Conservation (phyloP, 2,113 vertebrate species). For the Dendrocopos noguchii region DNA sequence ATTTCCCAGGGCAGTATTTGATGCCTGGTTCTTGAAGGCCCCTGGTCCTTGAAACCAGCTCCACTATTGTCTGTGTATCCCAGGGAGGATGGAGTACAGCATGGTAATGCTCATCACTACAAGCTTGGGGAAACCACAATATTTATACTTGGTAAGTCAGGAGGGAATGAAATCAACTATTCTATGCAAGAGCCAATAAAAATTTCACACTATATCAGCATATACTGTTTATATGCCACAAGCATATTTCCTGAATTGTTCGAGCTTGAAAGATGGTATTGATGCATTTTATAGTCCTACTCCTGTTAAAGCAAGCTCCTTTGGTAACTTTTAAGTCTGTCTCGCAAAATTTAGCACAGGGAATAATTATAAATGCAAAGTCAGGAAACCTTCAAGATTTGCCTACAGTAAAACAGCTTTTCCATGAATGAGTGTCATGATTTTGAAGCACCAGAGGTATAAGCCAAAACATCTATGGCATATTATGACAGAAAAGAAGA, state of each 20-base stretch:
- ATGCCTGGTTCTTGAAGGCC: background rate
- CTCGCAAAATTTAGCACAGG: background rate
- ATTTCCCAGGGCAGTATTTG: background rate
- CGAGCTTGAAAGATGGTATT: slow-evolving; percentile 6
- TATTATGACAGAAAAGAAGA: slow-evolving; percentile 15
- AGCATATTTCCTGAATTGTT: background rate
- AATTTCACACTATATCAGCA: background rate
- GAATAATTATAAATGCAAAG: slow-evolving; percentile 26
- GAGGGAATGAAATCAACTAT: slow-evolving; percentile 1
- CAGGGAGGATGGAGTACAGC: background rate
- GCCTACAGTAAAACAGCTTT: slow-evolving; percentile 16
- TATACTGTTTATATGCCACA: background rate
- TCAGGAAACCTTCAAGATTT: slow-evolving; percentile 22
- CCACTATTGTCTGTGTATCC: background rate
- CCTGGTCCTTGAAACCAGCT: background rate
- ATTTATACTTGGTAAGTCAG: background rate
- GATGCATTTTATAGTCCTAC: slow-evolving; percentile 2
- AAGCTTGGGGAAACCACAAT: background rate
- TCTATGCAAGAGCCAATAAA: background rate
- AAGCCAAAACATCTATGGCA: slow-evolving; percentile 20
- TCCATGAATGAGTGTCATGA: background rate
- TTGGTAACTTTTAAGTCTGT: slow-evolving; percentile 20
- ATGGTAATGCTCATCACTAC: background rate
- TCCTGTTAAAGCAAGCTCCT: background rate
- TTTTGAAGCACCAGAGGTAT: slow-evolving; percentile 28